Conservation (phyloP, 2,888 invertebrate species). For the Chaitophorus viminalis region DNA sequence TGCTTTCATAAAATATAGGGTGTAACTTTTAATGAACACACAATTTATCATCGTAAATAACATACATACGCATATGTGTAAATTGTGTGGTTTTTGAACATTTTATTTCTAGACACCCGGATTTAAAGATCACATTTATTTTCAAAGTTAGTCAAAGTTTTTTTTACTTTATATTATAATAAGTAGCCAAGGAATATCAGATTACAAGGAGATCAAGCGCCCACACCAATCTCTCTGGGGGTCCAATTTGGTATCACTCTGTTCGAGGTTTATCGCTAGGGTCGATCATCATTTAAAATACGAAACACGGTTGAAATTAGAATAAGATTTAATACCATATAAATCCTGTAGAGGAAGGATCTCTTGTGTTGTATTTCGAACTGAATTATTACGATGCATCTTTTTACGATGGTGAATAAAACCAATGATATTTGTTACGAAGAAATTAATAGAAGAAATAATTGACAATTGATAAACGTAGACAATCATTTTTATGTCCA, state of each 20-base stretch:
- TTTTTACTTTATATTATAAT: slow-evolving; percentile 48
- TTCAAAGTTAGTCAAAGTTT: slow-evolving; percentile 24
- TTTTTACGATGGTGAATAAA: slow-evolving; percentile 16
- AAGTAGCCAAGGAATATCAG: slow-evolving; percentile 50
- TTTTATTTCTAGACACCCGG: not conserved
- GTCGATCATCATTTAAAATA: slow-evolving; percentile 28
- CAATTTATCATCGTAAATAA: slow-evolving; percentile 7
- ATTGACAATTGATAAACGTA: slow-evolving; percentile 47
- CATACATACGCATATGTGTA: not conserved
- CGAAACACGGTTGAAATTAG: slow-evolving; percentile 49
- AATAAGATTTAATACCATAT: slow-evolving; percentile 16
- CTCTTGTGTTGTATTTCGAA: not conserved
- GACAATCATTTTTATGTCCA: slow-evolving; percentile 1
- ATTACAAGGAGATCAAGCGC: slow-evolving; percentile 59
- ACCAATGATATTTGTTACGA: slow-evolving; percentile 34
- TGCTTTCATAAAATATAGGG: not conserved
- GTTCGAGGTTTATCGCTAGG: slow-evolving; percentile 41
- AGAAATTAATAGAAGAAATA: slow-evolving; percentile 33
- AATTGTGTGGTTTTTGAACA: not conserved
- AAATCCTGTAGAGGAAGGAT: slow-evolving; percentile 10
- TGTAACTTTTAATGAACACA: not conserved
- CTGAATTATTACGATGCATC: slow-evolving; percentile 43
- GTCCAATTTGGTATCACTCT: slow-evolving; percentile 47
- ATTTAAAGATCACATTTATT: not conserved
- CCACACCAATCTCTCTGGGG: slow-evolving; percentile 50